These are phyloP conservation scores for Clanis bilineata DNA, from an alignment of 2,888 invertebrate species.

Conservation along the genomic window DNA sequence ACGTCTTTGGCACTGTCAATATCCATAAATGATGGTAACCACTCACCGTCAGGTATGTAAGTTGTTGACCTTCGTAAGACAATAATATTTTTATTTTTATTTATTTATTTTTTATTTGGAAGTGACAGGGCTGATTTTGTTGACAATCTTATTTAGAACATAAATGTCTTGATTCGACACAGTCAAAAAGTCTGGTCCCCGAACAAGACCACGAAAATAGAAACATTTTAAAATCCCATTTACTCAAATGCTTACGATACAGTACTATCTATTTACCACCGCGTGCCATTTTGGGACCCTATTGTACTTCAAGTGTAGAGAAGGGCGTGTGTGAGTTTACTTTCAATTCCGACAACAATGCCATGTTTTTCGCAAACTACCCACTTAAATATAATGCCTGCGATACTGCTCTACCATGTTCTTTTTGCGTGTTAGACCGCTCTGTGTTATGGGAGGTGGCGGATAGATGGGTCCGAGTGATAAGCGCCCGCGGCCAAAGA, in stretches of 20 bases:
- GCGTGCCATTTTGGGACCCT: background rate
- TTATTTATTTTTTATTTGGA: too few species aligned
- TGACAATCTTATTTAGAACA: too few species aligned
- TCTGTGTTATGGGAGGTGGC: constrained; percentile 31
- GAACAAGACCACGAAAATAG: too few species aligned
- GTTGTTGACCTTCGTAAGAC: too few species aligned
- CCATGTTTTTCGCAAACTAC: constrained; percentile 76
- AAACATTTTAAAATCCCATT: background rate
- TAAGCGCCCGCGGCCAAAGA: constrained; percentile 1
- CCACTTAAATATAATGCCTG: constrained; percentile 77
- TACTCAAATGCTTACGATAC: background rate
- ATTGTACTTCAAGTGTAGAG: background rate
- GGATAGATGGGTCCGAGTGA: constrained; percentile 18
- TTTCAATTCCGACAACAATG: constrained; percentile 79
- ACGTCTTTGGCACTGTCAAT: too few species aligned
- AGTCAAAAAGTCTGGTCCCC: too few species aligned
- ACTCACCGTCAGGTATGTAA: too few species aligned
- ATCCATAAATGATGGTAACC: too few species aligned
- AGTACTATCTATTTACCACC: background rate
- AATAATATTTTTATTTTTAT: too few species aligned
- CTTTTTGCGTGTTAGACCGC: constrained; percentile 40
- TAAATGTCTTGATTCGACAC: too few species aligned
- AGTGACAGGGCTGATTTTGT: too few species aligned
- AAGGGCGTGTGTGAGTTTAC: constrained; percentile 55
- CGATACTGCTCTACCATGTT: constrained; percentile 63